These are phyloP conservation scores for Mylabris phalerata DNA, from an alignment of 1,140 invertebrate genomes.

Conservation along the genomic window DNA sequence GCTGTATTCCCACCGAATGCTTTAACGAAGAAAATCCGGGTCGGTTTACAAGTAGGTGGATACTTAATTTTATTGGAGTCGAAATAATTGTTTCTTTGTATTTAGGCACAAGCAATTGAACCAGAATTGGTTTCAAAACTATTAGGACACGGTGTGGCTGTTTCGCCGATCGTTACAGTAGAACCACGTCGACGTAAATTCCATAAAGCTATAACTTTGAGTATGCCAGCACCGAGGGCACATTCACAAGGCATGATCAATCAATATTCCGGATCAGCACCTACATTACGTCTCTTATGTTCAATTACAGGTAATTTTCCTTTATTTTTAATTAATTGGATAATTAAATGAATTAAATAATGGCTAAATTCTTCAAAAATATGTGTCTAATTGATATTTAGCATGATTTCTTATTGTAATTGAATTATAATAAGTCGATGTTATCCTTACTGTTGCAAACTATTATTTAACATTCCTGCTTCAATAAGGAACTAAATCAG, in stretches of 20 bases:
- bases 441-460: constrained; percentile 39
- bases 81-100: constrained; percentile 13
- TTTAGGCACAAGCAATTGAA: constrained; percentile 83
- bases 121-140: constrained; percentile 76
- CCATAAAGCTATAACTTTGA: constrained; percentile 93
- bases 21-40: constrained; percentile 91
- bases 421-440: constrained; percentile 17
- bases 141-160: constrained; percentile 82
- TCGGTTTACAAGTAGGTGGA: constrained; percentile 76
- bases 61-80: background rate
- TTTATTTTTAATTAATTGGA: no score
- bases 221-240: constrained; percentile 86
- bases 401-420: no score
- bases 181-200: constrained; percentile 92
- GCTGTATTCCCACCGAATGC: constrained; percentile 90
- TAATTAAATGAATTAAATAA: constrained; percentile 13
- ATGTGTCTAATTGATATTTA: no score
- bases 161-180: constrained; percentile 93
- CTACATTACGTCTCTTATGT: constrained; percentile 79
- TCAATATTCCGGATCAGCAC: constrained; percentile 74
- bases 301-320: constrained; percentile 78
- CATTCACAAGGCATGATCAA: constrained; percentile 84
- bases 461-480: constrained; percentile 41
- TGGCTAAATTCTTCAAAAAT: background rate
- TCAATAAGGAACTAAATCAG: constrained; percentile 44